These are phyloP conservation scores for Gouania willdenowi DNA, from an alignment of 2,797 vertebrate species.

Conservation along the genomic window DNA sequence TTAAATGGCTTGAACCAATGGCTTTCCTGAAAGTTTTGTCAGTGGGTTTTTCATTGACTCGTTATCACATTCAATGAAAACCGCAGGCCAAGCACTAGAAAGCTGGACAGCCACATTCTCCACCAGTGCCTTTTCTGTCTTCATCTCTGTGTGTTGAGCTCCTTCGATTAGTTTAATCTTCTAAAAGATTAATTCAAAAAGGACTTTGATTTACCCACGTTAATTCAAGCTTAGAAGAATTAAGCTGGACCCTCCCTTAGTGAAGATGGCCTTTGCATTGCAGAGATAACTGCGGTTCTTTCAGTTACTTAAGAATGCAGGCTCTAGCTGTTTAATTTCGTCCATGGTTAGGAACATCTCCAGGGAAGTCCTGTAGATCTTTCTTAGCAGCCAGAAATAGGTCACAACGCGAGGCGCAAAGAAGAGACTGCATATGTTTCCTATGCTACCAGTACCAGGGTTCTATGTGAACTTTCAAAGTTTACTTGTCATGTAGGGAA, in stretches of 20 bases:
- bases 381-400: conserved; percentile 53
- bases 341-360: conserved; percentile 45
- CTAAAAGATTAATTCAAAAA: conserved; percentile 29
- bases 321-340: conserved; percentile 58
- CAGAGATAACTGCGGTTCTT: conserved; percentile 34
- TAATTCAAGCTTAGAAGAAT: conserved; percentile 37
- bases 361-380: conserved; percentile 50
- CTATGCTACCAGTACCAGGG: no score
- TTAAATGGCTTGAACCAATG: conserved; percentile 48
- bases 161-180: conserved; percentile 33
- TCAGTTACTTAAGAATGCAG: conserved; percentile 25
- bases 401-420: conserved; percentile 43
- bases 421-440: no score
- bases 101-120: neutral
- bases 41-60: conserved; percentile 21
- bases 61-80: no score
- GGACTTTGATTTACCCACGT: conserved; percentile 17
- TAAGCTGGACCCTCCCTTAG: conserved; percentile 18
- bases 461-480: no score
- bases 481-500: no score
- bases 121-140: neutral
- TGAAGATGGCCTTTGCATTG: conserved; percentile 23
- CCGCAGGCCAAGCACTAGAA: no score
- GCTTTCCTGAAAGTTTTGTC: conserved; percentile 45
- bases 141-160: neutral